phyloP scores from a whole-genome alignment of 2,113 vertebrate species.

The Psittacula cyanocephala region DNA sequence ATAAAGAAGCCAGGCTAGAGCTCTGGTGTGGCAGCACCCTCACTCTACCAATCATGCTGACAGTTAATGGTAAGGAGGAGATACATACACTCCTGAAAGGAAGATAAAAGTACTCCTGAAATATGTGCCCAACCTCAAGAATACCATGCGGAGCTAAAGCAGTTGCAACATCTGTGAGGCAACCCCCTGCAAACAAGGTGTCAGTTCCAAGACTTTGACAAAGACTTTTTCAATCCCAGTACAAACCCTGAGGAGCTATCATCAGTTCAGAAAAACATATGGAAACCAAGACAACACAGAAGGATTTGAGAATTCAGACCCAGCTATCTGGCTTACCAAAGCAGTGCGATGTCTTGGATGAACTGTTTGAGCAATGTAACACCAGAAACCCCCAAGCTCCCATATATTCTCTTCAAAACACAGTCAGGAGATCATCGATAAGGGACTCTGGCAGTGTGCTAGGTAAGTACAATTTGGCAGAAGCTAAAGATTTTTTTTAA shows the following conservation, averaged over 20 bases:
- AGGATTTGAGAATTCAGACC: not conserved
- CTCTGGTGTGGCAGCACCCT: not conserved
- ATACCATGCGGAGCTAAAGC: not conserved
- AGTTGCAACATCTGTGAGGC: not conserved
- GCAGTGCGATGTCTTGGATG: not conserved
- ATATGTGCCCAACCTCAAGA: not conserved
- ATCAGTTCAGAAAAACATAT: not conserved
- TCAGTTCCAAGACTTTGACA: not conserved
- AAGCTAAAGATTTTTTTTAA: not conserved
- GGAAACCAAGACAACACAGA: not conserved
- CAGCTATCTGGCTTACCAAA: not conserved
- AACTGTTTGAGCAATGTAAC: rapidly evolving
- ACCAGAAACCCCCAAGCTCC: not conserved
- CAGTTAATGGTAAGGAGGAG: not conserved
- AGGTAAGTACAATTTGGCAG: not conserved
- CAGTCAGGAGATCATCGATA: not conserved
- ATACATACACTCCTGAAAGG: not conserved
- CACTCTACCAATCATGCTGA: not conserved
- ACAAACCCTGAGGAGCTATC: not conserved
- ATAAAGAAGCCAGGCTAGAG: not conserved
- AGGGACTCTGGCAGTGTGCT: not conserved
- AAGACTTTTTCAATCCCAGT: not conserved
- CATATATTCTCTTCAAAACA: not conserved
- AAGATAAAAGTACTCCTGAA: not conserved
- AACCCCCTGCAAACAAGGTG: not conserved